Percentiles rank a stretch among this genome's conserved stretches.
These are phyloP conservation scores for Drosophila meridionalis DNA, from an alignment of 2,888 invertebrate species.

Conservation along the genomic window DNA sequence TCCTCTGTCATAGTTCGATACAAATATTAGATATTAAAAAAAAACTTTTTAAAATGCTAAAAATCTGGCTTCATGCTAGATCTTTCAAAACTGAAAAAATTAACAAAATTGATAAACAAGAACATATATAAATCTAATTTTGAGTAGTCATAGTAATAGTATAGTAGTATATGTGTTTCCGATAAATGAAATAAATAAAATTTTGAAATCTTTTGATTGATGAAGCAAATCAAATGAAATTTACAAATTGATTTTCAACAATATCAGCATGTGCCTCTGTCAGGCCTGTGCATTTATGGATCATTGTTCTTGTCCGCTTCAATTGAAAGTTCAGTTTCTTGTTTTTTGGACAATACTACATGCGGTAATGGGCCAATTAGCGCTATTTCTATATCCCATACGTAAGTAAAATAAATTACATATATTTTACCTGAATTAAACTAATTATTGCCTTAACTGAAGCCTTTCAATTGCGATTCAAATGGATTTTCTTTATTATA, in stretches of 20 bases:
- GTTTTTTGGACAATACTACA: slow-evolving; percentile 5
- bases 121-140: background rate
- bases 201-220: too few relatives aligned
- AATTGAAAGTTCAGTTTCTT: slow-evolving; percentile 4
- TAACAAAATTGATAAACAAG: background rate
- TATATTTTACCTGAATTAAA: background rate
- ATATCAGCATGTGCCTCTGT: background rate
- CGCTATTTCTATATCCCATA: background rate
- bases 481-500: background rate
- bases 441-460: background rate
- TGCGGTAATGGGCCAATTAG: background rate
- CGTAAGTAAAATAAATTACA: background rate
- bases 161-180: background rate
- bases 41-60: background rate
- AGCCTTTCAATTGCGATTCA: background rate
- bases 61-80: background rate
- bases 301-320: slow-evolving; percentile 1
- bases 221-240: background rate
- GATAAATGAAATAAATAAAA: background rate
- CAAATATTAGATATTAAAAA: too few relatives aligned
- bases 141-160: background rate
- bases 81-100: background rate
- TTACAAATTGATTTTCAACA: background rate
- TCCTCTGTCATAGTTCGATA: background rate
- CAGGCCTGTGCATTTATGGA: background rate